Conservation (phyloP, 2,797 vertebrate species). For the Catamblyrhynchus diadema region DNA sequence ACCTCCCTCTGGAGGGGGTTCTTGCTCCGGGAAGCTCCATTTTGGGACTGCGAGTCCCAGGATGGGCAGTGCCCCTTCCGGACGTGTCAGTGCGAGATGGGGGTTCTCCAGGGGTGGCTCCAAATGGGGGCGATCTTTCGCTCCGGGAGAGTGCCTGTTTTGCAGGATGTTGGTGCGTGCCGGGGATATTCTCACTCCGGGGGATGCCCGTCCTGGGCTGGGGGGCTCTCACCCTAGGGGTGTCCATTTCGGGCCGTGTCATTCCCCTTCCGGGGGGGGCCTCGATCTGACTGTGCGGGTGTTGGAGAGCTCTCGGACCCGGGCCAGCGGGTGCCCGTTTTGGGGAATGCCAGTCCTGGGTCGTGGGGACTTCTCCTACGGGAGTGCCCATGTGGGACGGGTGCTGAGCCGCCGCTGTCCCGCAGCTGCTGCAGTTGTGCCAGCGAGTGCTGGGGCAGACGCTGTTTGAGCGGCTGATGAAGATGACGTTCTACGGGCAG, state of each 20-base stretch:
- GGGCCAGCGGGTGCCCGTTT: neutral
- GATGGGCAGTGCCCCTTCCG: neutral
- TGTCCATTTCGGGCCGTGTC: neutral
- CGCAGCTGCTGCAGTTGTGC: constrained; percentile 82
- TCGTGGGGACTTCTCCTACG: neutral
- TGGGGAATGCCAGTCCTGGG: neutral
- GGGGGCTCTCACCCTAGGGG: neutral
- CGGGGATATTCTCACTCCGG: neutral
- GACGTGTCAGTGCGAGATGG: neutral
- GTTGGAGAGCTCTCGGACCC: neutral
- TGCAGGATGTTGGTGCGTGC: neutral
- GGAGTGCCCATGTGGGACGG: neutral
- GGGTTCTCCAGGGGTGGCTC: neutral
- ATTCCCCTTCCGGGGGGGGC: neutral
- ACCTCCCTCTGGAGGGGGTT: neutral
- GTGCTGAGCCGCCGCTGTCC: neutral
- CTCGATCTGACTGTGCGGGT: neutral
- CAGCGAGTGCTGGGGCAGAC: constrained; percentile 82
- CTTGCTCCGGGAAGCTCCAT: neutral
- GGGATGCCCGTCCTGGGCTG: neutral
- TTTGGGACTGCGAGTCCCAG: neutral
- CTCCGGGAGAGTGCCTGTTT: neutral
- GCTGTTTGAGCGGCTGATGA: constrained; percentile 89
- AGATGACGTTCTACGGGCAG: constrained; percentile 96
- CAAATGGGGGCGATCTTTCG: neutral